These are phyloP conservation scores for Tanypteryx hageni DNA, from an alignment of 2,888 invertebrate species.

Conservation along the genomic window DNA sequence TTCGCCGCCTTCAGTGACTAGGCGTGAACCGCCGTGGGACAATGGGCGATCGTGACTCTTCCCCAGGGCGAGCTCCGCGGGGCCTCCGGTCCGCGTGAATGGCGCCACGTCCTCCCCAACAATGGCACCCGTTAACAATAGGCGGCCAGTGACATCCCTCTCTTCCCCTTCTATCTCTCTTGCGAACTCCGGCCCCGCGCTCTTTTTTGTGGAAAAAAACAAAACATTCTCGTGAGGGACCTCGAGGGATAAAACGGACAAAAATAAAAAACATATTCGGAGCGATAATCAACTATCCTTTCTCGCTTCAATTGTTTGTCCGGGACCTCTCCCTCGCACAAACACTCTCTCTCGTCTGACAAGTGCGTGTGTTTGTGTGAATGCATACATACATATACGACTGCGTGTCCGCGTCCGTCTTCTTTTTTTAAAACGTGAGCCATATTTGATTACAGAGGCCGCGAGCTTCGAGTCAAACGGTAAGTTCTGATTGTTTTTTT, in stretches of 20 bases:
- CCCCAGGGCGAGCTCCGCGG: slow-evolving; percentile 18
- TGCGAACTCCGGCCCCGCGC: background rate
- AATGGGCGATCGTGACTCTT: slow-evolving; percentile 29
- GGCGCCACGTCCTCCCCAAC: background rate
- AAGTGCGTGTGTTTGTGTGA: no score
- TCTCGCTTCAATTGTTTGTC: background rate
- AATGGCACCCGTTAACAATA: slow-evolving; percentile 24
- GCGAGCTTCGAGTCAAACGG: slow-evolving; percentile 12
- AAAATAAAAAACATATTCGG: background rate
- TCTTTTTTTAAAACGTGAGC: background rate
- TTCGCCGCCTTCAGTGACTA: slow-evolving; percentile 29
- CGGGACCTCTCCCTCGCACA: no score
- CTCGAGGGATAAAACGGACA: background rate
- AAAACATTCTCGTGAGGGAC: background rate
- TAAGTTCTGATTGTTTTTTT: slow-evolving; percentile 21
- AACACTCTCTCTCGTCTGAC: no score
- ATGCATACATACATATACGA: no score
- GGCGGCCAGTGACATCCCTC: slow-evolving; percentile 5
- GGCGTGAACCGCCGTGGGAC: slow-evolving; percentile 24
- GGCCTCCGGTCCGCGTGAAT: slow-evolving; percentile 14
- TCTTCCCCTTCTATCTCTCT: background rate
- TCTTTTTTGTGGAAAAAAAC: background rate
- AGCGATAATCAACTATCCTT: background rate
- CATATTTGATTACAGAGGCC: background rate
- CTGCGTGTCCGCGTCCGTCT: background rate